Base-by-base conservation (phyloP, 1,140 invertebrate genomes). In the Drosophila jambulina region DNA sequence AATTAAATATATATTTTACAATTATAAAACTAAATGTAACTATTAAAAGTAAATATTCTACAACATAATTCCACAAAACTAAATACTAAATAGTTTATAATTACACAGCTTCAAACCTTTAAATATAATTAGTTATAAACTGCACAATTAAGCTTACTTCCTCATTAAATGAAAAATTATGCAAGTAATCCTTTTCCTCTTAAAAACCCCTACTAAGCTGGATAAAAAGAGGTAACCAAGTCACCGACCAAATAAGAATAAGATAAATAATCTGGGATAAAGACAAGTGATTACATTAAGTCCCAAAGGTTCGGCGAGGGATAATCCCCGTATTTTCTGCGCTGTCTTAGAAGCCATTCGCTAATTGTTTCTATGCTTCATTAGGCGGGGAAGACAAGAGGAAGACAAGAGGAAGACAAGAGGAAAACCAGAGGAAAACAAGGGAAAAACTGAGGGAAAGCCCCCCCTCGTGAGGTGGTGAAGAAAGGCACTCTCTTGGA, bases 301-400 rank as follows among this genome's bases (percentile, higher is more conserved):
- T 13, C 65, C 32, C 45, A 27, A 46, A 56, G n/a, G 42, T 38
- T 62, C 32, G 43, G 57, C 23, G 19, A 27, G 34, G 45, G 68
- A 72, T 72, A 51, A 72, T 59, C 67, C 70, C 29, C 19, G 29
- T 58, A 25, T 45, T 49, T 71, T 60, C 19, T 29, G 29, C 10
- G 15, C 21, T 49, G 45, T 51, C 70, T 72, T 72, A 51, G 67
- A 60, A 72, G 54, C 67, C 70, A 72, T 72, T 72, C 67, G 54
- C 70, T 72, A 72, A 72, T 72, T 72, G 67, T 60, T 72, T 60
- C 67, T 51, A 72, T 72, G 70, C 70, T 72, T 60, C 67, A 72
- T 72, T 72, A 60, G 70, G 36, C 67, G 46, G n/a, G 25, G 9
- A 46, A 29, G 34, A 19, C 21, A 3, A 17, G 32, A n/a, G 27